These are phyloP conservation scores for Poecilia velifera DNA, from an alignment of 2,797 vertebrate species.

Conservation along the genomic window DNA sequence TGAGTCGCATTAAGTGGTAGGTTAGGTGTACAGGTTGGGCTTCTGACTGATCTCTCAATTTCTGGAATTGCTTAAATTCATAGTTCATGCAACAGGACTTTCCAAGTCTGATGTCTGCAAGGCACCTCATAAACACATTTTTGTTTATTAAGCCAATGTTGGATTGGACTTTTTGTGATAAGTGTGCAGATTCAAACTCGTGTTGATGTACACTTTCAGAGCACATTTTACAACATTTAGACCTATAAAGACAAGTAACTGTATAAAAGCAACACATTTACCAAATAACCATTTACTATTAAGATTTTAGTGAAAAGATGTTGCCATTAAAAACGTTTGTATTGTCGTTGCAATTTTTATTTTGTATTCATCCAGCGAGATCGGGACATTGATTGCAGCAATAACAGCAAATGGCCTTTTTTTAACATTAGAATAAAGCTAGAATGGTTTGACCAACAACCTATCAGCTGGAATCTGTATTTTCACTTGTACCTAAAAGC, in stretches of 20 bases:
- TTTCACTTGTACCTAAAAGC: constrained; percentile 7
- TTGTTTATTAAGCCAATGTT: neutral
- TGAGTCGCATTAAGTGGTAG: neutral
- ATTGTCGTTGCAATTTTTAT: neutral
- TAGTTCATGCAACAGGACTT: neutral
- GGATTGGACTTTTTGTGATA: neutral
- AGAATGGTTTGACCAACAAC: constrained; percentile 8
- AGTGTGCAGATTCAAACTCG: neutral
- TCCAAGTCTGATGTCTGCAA: too few species aligned
- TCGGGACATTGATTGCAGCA: too few species aligned
- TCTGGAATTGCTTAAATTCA: neutral
- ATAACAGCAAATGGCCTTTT: too few species aligned
- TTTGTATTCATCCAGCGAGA: too few species aligned
- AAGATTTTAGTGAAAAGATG: neutral
- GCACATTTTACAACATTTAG: neutral
- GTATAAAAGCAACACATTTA: neutral
- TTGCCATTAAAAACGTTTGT: neutral
- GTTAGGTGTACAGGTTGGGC: neutral
- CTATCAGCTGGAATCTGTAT: neutral
- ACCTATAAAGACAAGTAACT: neutral
- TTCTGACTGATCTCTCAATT: neutral
- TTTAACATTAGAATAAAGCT: too few species aligned
- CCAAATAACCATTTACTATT: neutral
- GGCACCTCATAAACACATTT: neutral
- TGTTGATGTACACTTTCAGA: neutral